Conservation (phyloP, 2,113 vertebrate species). For the Tonatia bakeri region DNA sequence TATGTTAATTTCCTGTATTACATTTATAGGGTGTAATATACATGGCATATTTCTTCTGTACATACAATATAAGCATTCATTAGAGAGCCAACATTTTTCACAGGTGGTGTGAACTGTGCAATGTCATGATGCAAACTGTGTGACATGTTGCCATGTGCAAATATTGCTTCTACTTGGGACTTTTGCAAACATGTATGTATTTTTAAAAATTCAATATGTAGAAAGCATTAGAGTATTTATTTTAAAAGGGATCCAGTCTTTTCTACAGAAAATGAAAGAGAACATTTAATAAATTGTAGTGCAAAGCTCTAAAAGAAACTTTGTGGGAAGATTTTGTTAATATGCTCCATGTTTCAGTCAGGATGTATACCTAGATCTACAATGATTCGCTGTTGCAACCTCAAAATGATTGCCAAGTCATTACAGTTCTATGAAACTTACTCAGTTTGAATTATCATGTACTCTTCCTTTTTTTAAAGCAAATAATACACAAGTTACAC, state of each 20-base stretch:
- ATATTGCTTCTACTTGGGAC: background rate
- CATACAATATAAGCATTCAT: constrained; percentile 11
- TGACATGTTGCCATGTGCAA: background rate
- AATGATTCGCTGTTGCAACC: background rate
- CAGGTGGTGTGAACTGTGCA: background rate
- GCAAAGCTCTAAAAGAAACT: background rate
- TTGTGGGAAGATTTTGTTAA: background rate
- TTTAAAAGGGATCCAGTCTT: background rate
- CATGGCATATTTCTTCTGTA: background rate
- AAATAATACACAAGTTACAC: background rate
- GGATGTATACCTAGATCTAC: background rate
- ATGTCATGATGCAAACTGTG: background rate
- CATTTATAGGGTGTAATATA: constrained; percentile 1
- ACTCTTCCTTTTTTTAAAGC: background rate
- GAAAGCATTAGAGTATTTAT: background rate
- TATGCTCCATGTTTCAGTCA: background rate
- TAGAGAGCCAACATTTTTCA: background rate
- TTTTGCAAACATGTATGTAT: background rate
- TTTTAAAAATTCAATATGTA: background rate
- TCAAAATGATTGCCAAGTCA: background rate
- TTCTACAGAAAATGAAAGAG: background rate
- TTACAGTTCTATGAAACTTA: background rate
- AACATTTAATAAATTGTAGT: background rate
- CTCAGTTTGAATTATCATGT: background rate
- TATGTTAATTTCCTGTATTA: constrained; percentile 35